Evolutionary conservation across 1,140 invertebrate genomes (phyloP), one percentile per base, ranked within the genome.

Genomic region (Trichoplusia ni): DNA sequence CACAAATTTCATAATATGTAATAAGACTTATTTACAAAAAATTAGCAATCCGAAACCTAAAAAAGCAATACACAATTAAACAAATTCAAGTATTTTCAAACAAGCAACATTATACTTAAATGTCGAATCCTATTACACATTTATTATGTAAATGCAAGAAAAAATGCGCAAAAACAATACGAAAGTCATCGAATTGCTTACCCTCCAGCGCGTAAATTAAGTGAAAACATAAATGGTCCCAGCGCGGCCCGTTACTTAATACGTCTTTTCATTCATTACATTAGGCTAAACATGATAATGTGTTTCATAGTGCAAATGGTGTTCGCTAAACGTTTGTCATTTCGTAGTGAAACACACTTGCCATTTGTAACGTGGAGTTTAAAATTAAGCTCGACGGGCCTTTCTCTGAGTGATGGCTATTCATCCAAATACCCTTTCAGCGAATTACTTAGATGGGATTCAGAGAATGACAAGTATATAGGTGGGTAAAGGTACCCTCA

Each of bases 381-480:
- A 59, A 59, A 44, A 44, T 59, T 59, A 59, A 58, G 25, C 54
- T 23, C 25, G 38, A 33, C 54, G 54, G 27, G n/a, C 49, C 38
- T 14, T 21, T 14, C 40, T 59, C 18, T 31, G 27, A 59, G 54
- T 59, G 40, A 44, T 44, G 27, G 25, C 38, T 44, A 44, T 42
- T 44, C 54, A 59, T 13, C 25, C 18, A 56, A 33, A 59, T 23
- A 59, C 54, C 54, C 54, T 59, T 59, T 59, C 54, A 44, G 40
- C 23, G 38, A 44, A 59, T 59, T 59, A 59, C 54, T 31, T 44
- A 31, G 18, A 44, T 59, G 27, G 40, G 40, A 31, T 44, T 59
- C 54, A 38, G 18, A 7, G 13, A 23, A 25, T 40, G 35, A 27
- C 13, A 56, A 53, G 8, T 40, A 29, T 40, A 38, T 33, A 49